Base-by-base conservation (phyloP, 2,113 vertebrate genomes). In the Proterorhinus semilunaris region DNA sequence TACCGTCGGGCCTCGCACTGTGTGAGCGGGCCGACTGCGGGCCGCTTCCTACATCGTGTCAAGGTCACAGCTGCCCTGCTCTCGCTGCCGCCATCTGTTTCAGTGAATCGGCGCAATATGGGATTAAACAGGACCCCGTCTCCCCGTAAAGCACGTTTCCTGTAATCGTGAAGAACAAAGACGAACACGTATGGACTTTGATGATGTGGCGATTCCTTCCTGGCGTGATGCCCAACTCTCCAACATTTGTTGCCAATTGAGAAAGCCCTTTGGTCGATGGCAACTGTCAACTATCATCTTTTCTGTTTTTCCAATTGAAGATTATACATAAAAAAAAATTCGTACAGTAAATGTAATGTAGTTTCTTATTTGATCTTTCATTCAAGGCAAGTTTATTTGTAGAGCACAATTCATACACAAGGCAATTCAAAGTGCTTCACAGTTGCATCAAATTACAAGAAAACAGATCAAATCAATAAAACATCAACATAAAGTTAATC, bases 1-100 rank as follows among this genome's bases (percentile, higher is more conserved):
- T n/a, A n/a, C 50, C 51, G 3, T 48, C 21, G 21, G 54, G 67
- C 70, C 66, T 69, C 77, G 64, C 65, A 46, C 58, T 55, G 72
- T 64, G 71, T 74, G 72, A 21, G 2, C 21, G 21, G 21, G 21
- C 21, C 21, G 21, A 21, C 2, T 1, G 48, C 65, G 61, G 15
- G 16, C 76, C 83, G 52, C 65, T 65, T 75, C n/a, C 45, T 74
- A 72, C 70, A 71, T 57, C 49, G 49, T 75, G 73, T 74, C 66
- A 48, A 82, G 84, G 79, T 81, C 84, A 88, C 80, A 82, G 86
- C 89, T 87, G 86, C 71, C 78, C 21, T 67, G 68, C 61, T 75
- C 72, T 45, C 42, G 74, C 71, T 17, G 74, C 72, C 63, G 73
- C 88, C 86, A 85, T 90, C 84, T 91, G 87, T 72, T 83, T 66